Percentiles rank a stretch among this genome's conserved stretches.
These are phyloP conservation scores for Drosophila pullipes DNA, from an alignment of 2,888 invertebrate genomes.

Conservation along the genomic window DNA sequence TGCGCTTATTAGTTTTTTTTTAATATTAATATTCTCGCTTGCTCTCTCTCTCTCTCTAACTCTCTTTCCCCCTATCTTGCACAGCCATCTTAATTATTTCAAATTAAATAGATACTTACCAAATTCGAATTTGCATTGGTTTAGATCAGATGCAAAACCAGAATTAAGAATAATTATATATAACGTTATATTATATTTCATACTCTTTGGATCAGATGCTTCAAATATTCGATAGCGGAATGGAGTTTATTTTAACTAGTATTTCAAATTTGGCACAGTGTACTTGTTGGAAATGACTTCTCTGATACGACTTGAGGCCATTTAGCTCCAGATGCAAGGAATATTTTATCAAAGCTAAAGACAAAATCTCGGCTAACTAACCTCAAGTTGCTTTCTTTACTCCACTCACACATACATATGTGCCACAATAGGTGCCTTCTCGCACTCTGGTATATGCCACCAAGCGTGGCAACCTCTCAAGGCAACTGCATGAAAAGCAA, in stretches of 20 bases:
- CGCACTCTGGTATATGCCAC: background rate
- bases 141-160: background rate
- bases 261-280: background rate
- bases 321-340: background rate
- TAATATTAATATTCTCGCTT: too few species aligned
- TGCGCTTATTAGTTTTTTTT: too few species aligned
- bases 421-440: background rate
- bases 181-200: background rate
- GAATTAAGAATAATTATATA: background rate
- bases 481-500: slow-evolving; percentile 65
- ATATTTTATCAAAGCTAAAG: slow-evolving; percentile 14
- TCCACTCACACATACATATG: background rate
- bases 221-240: background rate
- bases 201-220: too few species aligned
- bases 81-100: background rate
- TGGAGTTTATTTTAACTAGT: background rate
- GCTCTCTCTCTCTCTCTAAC: too few species aligned
- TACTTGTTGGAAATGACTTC: background rate
- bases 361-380: slow-evolving; percentile 24
- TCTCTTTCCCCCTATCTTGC: too few species aligned
- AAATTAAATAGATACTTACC: background rate
- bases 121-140: background rate
- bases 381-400: slow-evolving; percentile 9
- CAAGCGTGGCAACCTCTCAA: slow-evolving; percentile 36
- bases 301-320: slow-evolving; percentile 12